Evolutionary conservation across 2,888 invertebrate genomes (phyloP).

Genomic region (Brachyptera risi): DNA sequence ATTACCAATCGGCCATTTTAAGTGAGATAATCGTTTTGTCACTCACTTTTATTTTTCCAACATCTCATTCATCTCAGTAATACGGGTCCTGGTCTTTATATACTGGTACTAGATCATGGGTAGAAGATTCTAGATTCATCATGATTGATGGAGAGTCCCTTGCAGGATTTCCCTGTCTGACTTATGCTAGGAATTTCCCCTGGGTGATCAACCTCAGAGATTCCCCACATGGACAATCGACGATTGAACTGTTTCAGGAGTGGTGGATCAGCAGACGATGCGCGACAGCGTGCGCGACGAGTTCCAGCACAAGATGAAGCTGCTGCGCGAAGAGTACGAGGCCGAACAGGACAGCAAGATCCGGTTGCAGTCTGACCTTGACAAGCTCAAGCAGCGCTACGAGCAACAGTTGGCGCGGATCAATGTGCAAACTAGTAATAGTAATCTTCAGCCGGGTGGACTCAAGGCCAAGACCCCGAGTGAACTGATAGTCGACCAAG

Average conservation of each 20-base stretch:
- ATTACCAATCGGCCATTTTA: too few species aligned
- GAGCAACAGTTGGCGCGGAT: conserved; percentile 47
- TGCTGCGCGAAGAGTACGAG: conserved; percentile 52
- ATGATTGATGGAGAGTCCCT: too few species aligned
- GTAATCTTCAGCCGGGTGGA: conserved; percentile 27
- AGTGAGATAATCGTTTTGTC: too few species aligned
- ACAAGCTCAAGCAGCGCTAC: conserved; percentile 52
- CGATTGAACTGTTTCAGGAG: neutral
- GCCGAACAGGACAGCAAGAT: conserved; percentile 54
- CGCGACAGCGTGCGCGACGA: conserved; percentile 47
- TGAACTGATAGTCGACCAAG: conserved; percentile 40
- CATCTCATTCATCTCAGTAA: too few species aligned
- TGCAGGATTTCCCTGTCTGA: too few species aligned
- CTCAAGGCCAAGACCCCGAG: conserved; percentile 26
- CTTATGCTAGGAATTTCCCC: too few species aligned
- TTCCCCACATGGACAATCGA: too few species aligned
- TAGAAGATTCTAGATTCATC: too few species aligned
- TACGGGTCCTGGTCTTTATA: too few species aligned
- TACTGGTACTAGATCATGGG: too few species aligned
- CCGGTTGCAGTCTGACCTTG: conserved; percentile 57
- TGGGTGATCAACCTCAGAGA: too few species aligned
- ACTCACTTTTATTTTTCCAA: too few species aligned
- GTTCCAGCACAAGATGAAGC: conserved; percentile 53
- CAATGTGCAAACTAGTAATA: conserved; percentile 39
- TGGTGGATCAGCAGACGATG: conserved; percentile 38